Conservation (phyloP, 2,888 invertebrate genomes). For the Drosophila sordidapex region DNA sequence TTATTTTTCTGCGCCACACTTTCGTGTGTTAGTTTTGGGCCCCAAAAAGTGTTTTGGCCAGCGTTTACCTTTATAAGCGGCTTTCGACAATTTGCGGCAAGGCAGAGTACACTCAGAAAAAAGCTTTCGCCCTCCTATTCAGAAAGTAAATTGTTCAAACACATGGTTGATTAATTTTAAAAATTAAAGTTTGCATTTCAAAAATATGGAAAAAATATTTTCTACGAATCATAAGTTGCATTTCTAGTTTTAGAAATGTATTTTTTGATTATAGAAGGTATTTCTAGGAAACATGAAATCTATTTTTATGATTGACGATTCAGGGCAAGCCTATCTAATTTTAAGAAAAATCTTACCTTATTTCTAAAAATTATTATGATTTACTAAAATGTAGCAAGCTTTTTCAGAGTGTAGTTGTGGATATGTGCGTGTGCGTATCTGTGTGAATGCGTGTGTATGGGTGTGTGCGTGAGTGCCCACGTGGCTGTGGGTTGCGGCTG, state of each 20-base stretch:
- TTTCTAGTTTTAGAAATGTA: neutral
- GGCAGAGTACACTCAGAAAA: neutral
- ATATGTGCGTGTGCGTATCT: neutral
- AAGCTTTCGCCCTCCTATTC: neutral
- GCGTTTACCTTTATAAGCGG: conserved; percentile 79
- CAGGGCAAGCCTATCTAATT: neutral
- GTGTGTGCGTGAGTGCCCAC: conserved; percentile 44
- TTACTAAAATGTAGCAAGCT: neutral
- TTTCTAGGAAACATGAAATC: neutral
- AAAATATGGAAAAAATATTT: neutral
- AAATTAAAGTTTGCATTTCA: too few relatives aligned
- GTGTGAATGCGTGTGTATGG: conserved; percentile 10
- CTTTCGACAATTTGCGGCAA: conserved; percentile 73
- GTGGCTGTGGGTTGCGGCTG: conserved; percentile 55
- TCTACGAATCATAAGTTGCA: neutral
- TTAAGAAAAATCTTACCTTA: neutral
- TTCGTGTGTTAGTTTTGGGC: conserved; percentile 73
- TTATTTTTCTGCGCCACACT: conserved; percentile 43
- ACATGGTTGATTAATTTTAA: too few relatives aligned
- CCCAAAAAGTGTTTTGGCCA: conserved; percentile 69
- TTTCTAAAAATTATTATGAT: neutral
- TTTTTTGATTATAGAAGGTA: neutral
- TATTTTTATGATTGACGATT: neutral
- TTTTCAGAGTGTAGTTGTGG: neutral
- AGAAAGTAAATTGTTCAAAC: neutral